Conservation (phyloP, 2,113 vertebrate genomes). For the Plotosus lineatus region DNA sequence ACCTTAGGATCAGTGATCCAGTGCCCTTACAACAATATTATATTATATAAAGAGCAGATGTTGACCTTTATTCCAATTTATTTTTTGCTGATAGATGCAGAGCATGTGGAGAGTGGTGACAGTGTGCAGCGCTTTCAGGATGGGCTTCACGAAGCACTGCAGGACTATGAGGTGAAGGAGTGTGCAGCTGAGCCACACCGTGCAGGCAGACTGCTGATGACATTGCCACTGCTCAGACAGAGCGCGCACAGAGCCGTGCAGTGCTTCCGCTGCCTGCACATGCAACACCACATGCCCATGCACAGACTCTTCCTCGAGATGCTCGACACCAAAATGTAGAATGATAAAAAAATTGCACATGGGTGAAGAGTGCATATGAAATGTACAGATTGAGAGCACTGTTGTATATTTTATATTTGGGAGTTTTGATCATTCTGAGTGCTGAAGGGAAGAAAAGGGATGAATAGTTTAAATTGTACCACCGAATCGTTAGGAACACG, state of each 20-base stretch:
- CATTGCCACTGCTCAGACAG: slow-evolving; percentile 72
- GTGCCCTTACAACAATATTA: background rate
- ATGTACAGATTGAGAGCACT: background rate
- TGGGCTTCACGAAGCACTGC: slow-evolving; percentile 70
- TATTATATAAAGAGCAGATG: background rate
- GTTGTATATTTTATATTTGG: background rate
- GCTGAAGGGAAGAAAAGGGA: background rate
- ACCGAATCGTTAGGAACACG: background rate
- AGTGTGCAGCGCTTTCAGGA: slow-evolving; percentile 69
- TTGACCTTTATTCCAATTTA: background rate
- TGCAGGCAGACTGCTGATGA: slow-evolving; percentile 72
- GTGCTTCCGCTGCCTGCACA: slow-evolving; percentile 61
- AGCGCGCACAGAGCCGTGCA: slow-evolving; percentile 60
- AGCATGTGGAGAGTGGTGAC: slow-evolving; percentile 64
- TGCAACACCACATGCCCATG: slow-evolving; percentile 61
- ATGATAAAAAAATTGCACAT: background rate
- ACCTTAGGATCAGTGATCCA: too few species aligned
- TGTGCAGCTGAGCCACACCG: slow-evolving; percentile 54
- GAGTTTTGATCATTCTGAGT: background rate
- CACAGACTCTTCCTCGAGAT: slow-evolving; percentile 78
- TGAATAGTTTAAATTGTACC: background rate
- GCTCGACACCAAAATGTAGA: slow-evolving; percentile 70
- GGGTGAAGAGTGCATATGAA: background rate
- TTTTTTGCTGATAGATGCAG: slow-evolving; percentile 54
- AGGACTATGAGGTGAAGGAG: slow-evolving; percentile 61